Conservation (phyloP, 1,140 invertebrate species). For the Macrobrachium rosenbergii region DNA sequence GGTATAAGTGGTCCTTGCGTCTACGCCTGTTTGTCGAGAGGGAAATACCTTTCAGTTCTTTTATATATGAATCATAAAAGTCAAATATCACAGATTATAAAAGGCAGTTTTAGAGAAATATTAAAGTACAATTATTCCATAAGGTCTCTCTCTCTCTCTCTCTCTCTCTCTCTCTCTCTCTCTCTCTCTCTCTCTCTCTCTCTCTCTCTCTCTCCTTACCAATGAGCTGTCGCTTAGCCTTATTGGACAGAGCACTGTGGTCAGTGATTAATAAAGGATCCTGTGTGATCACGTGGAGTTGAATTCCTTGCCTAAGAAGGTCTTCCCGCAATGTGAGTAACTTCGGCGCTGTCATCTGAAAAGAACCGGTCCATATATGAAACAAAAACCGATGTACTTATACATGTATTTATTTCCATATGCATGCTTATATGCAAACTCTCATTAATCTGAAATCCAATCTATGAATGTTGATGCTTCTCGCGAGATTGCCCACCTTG, state of each 20-base stretch:
- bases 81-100: not conserved
- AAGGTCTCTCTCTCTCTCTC: not conserved
- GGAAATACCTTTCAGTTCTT: not conserved
- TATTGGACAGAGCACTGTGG: constrained; percentile 17
- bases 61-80: not conserved
- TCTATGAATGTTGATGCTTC: too few species aligned
- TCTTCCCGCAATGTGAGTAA: constrained; percentile 17
- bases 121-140: not conserved
- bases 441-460: too few species aligned
- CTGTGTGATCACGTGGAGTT: constrained; percentile 43
- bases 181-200: not conserved
- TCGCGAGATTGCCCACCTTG: too few species aligned
- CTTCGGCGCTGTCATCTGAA: constrained; percentile 14
- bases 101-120: not conserved
- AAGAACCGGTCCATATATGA: not conserved
- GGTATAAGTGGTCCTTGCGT: constrained; percentile 36
- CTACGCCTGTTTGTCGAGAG: constrained; percentile 31
- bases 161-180: not conserved
- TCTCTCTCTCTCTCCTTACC: constrained; percentile 14
- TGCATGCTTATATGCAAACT: not conserved
- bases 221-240: constrained; percentile 37
- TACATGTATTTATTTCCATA: not conserved
- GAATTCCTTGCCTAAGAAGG: constrained; percentile 24
- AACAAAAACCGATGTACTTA: too few species aligned
- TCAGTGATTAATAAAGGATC: not conserved